These are phyloP conservation scores for Drosophila serrata DNA, from an alignment of 1,140 invertebrate species.

Conservation along the genomic window DNA sequence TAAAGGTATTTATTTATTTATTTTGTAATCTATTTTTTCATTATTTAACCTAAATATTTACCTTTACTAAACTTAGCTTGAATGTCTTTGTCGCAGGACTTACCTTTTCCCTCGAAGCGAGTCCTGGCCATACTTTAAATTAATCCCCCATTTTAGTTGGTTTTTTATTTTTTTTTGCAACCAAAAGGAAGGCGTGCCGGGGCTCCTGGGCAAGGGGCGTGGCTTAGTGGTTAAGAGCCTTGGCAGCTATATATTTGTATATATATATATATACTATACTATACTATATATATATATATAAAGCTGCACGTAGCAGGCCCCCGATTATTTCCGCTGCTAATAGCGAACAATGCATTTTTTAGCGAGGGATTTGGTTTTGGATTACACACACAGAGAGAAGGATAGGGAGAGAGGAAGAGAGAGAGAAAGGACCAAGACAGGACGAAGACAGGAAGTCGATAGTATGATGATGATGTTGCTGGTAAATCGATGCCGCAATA, in stretches of 20 bases:
- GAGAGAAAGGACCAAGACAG: constrained; percentile 2
- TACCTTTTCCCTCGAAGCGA: constrained; percentile 11
- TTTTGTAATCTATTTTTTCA: background rate
- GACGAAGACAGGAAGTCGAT: constrained; percentile 22
- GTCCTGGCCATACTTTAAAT: constrained; percentile 23
- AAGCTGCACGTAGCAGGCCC: constrained; percentile 12
- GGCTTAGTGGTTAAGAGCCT: constrained; percentile 22
- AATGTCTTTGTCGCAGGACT: constrained; percentile 6
- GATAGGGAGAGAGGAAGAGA: background rate
- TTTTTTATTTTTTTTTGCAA: background rate
- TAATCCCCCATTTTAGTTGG: constrained; percentile 24
- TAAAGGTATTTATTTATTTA: background rate
- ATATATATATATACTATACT: background rate
- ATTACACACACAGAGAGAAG: constrained; percentile 20
- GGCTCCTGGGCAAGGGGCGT: background rate
- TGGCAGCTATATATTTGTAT: constrained; percentile 12
- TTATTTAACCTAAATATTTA: background rate
- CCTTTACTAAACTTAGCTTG: constrained; percentile 5
- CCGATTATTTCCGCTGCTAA: constrained; percentile 49
- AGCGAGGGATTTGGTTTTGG: constrained; percentile 41
- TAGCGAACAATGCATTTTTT: constrained; percentile 59
- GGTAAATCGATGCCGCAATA: constrained; percentile 26
- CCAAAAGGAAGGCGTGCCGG: background rate
- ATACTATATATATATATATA: background rate
- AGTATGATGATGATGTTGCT: constrained; percentile 1